Conservation (phyloP, 2,113 vertebrate species). For the Casuarius casuarius region DNA sequence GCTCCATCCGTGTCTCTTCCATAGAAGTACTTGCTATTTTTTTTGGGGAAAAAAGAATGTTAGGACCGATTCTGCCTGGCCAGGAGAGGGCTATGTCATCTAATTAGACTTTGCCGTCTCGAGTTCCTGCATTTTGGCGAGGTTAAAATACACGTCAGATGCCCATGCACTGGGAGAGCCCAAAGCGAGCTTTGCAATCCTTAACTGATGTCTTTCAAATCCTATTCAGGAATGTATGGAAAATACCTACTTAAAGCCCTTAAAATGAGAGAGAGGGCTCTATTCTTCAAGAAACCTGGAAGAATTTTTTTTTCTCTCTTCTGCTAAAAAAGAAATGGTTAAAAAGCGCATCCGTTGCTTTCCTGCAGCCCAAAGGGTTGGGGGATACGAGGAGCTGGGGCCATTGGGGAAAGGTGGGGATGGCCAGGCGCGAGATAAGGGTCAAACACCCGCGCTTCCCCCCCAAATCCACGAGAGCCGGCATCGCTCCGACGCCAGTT, state of each 20-base stretch:
- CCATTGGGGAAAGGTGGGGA: fast-evolving
- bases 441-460: neutral
- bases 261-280: neutral
- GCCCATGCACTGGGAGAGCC: fast-evolving
- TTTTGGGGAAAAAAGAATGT: neutral
- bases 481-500: neutral
- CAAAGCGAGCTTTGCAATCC: neutral
- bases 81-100: neutral
- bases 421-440: neutral
- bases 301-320: neutral
- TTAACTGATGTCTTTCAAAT: neutral
- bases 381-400: fast-evolving
- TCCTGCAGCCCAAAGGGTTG: too few species aligned
- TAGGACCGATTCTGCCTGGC: neutral
- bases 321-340: neutral
- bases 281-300: fast-evolving
- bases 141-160: neutral
- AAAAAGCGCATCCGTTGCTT: fast-evolving
- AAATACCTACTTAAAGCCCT: too few species aligned
- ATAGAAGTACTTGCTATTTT: neutral
- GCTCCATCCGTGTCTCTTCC: neutral
- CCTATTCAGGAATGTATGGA: fast-evolving
- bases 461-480: neutral
- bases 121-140: neutral
- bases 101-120: neutral